These are phyloP conservation scores for Yponomeuta malinellus DNA, from an alignment of 2,888 invertebrate genomes.

Conservation along the genomic window DNA sequence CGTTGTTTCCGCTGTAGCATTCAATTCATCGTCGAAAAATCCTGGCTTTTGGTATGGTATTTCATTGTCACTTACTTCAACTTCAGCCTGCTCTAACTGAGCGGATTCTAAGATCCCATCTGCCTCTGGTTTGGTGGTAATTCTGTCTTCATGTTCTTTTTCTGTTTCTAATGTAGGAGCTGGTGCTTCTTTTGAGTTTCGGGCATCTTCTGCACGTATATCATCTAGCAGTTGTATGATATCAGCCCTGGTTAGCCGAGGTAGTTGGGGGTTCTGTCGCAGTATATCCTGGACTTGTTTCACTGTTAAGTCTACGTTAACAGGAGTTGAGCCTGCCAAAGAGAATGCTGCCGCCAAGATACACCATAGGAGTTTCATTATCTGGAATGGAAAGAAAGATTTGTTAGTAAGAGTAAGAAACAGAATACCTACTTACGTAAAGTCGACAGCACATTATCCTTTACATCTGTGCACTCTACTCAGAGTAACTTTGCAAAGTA, in stretches of 20 bases:
- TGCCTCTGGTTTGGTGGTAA: neutral
- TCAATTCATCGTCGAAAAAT: neutral
- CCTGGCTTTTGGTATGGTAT: neutral
- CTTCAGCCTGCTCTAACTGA: neutral
- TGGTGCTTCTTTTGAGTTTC: constrained; percentile 27
- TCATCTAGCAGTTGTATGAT: constrained; percentile 81
- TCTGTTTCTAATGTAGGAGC: constrained; percentile 31
- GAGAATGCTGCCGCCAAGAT: constrained; percentile 37
- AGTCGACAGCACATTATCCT: neutral
- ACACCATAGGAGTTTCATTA: constrained; percentile 54
- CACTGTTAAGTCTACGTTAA: constrained; percentile 78
- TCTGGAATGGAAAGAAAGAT: constrained; percentile 43
- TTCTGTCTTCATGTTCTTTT: constrained; percentile 21
- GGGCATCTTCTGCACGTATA: constrained; percentile 74
- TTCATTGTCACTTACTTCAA: constrained; percentile 15
- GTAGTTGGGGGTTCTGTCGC: constrained; percentile 76
- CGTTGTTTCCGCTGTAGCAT: constrained; percentile 35
- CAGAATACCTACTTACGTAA: neutral
- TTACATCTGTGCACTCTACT: too few species aligned
- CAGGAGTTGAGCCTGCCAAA: constrained; percentile 37
- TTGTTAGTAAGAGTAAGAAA: neutral
- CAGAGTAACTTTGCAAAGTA: too few species aligned
- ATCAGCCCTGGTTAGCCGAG: constrained; percentile 78
- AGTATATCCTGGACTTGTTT: constrained; percentile 80
- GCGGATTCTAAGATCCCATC: neutral